These are phyloP conservation scores for Petaurus breviceps DNA, from an alignment of 2,113 vertebrate species.

Conservation along the genomic window DNA sequence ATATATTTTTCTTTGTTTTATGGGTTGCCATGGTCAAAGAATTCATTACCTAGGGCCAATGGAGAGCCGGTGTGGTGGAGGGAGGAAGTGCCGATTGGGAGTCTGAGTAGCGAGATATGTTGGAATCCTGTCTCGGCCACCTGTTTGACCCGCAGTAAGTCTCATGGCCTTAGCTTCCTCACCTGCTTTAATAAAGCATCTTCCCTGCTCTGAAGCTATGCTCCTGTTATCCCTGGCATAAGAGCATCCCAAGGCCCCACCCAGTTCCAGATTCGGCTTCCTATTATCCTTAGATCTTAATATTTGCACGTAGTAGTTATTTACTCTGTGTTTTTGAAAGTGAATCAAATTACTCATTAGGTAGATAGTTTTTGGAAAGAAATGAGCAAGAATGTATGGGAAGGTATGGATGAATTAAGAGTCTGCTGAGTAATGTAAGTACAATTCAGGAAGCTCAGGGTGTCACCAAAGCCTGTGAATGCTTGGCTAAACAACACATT, in stretches of 20 bases:
- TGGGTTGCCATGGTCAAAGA: background rate
- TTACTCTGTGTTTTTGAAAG: background rate
- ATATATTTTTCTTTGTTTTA: background rate
- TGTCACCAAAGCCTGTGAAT: background rate
- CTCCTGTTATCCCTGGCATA: background rate
- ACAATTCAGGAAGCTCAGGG: background rate
- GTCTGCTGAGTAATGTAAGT: background rate
- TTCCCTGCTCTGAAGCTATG: background rate
- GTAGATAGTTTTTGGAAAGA: background rate
- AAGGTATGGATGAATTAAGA: background rate
- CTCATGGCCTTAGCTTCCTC: background rate
- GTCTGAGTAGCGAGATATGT: background rate
- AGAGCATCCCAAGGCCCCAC: background rate
- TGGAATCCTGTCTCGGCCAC: background rate
- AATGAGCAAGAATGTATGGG: background rate
- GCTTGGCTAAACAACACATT: background rate
- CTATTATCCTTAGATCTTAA: background rate
- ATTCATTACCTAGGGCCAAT: background rate
- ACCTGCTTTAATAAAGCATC: background rate
- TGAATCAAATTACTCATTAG: background rate
- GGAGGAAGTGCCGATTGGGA: background rate
- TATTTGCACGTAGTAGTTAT: background rate
- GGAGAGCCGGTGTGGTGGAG: background rate
- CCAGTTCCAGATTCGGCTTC: background rate
- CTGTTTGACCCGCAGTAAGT: background rate